These are phyloP conservation scores for Emys orbicularis DNA, from an alignment of 2,797 vertebrate genomes.

Conservation along the genomic window DNA sequence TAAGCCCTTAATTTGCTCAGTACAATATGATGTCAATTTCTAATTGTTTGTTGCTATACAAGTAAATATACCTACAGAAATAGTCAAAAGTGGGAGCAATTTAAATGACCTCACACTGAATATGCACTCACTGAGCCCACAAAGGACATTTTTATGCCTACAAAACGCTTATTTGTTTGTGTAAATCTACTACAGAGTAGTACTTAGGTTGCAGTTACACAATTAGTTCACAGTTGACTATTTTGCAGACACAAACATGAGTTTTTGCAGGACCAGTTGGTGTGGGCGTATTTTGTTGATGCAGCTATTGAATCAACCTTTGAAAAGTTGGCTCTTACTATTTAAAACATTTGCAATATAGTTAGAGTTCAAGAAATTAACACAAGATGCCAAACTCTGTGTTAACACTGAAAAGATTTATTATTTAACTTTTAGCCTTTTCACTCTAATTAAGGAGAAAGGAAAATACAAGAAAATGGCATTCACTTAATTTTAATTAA, in stretches of 20 bases:
- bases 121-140: neutral
- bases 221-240: neutral
- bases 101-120: neutral
- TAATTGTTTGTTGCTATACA: neutral
- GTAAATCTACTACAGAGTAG: neutral
- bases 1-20: too few species aligned
- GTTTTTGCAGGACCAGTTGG: neutral
- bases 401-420: neutral
- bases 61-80: neutral
- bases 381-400: neutral
- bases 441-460: neutral
- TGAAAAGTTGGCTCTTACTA: rapidly evolving
- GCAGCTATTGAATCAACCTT: neutral
- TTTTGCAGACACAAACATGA: neutral
- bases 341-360: neutral
- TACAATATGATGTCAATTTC: neutral
- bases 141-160: neutral
- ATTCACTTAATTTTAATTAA: neutral
- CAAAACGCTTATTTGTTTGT: neutral
- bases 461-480: neutral
- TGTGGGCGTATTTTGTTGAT: neutral
- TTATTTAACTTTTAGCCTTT: neutral
- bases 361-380: neutral
- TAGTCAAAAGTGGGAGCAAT: neutral
- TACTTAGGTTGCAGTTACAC: neutral